These are phyloP conservation scores for Drosophila rellima DNA, from an alignment of 2,888 invertebrate species.

Conservation along the genomic window DNA sequence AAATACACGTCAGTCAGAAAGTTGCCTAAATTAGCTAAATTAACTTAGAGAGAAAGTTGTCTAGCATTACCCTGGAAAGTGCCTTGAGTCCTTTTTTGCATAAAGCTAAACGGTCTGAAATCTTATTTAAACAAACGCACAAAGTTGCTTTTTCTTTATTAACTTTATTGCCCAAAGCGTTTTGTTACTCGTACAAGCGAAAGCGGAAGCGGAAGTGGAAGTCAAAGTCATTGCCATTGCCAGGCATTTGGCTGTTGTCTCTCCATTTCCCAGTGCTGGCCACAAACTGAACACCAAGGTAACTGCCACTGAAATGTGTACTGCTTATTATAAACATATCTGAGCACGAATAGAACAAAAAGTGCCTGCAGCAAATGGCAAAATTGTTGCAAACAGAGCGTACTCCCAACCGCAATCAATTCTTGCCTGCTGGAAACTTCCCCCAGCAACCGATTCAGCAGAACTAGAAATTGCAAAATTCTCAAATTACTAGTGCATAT, in stretches of 20 bases:
- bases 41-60: constrained; percentile 40
- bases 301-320: constrained; percentile 27
- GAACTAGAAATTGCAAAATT: constrained; percentile 1
- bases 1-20: constrained; percentile 24
- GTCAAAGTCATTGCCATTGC: constrained; percentile 53
- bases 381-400: constrained; percentile 6
- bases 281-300: constrained; percentile 6
- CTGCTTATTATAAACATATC: constrained; percentile 24
- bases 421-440: constrained; percentile 15
- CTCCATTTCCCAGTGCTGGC: not conserved
- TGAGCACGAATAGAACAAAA: constrained; percentile 20
- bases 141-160: constrained; percentile 56
- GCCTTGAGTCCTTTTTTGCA: constrained; percentile 13
- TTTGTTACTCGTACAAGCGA: constrained; percentile 31
- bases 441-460: constrained; percentile 4
- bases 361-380: constrained; percentile 26
- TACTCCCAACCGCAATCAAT: constrained; percentile 1
- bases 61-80: constrained; percentile 6
- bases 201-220: constrained; percentile 48
- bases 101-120: constrained; percentile 50
- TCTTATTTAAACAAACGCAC: constrained; percentile 55
- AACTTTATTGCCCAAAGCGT: constrained; percentile 55
- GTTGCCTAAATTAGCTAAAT: constrained; percentile 56
- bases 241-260: constrained; percentile 25
- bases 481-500: constrained; percentile 6